These are phyloP conservation scores for Synanthedon andrenaeformis DNA, from an alignment of 2,888 invertebrate genomes.

Conservation along the genomic window DNA sequence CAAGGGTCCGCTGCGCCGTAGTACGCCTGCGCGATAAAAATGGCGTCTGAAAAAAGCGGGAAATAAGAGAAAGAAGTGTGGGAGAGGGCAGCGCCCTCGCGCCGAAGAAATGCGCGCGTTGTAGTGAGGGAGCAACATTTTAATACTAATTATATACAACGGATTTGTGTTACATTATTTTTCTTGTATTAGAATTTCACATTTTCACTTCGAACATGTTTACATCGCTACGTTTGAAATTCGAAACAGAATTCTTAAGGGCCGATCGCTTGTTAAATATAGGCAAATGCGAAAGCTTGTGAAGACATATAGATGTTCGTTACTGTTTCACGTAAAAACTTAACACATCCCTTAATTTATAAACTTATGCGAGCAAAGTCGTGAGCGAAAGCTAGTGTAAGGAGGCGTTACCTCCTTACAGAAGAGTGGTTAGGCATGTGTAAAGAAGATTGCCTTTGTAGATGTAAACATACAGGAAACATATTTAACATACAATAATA, in stretches of 20 bases:
- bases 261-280: too few species aligned
- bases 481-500: too few species aligned
- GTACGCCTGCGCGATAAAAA: conserved; percentile 61
- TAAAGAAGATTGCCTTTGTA: too few species aligned
- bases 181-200: background rate
- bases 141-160: background rate
- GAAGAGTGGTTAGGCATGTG: too few species aligned
- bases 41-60: conserved; percentile 59
- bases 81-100: conserved; percentile 19
- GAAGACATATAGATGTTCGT: background rate
- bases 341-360: background rate
- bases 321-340: background rate
- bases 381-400: too few species aligned
- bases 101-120: conserved; percentile 33
- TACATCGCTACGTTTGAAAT: too few species aligned
- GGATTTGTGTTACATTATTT: background rate
- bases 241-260: too few species aligned
- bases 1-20: conserved; percentile 11
- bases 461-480: too few species aligned
- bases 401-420: too few species aligned
- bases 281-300: too few species aligned
- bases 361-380: too few species aligned
- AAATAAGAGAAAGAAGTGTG: conserved; percentile 65
- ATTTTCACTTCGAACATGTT: too few species aligned
- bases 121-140: conserved; percentile 17